Conservation (phyloP, 2,888 invertebrate genomes). For the Amphimallon solstitiale region DNA sequence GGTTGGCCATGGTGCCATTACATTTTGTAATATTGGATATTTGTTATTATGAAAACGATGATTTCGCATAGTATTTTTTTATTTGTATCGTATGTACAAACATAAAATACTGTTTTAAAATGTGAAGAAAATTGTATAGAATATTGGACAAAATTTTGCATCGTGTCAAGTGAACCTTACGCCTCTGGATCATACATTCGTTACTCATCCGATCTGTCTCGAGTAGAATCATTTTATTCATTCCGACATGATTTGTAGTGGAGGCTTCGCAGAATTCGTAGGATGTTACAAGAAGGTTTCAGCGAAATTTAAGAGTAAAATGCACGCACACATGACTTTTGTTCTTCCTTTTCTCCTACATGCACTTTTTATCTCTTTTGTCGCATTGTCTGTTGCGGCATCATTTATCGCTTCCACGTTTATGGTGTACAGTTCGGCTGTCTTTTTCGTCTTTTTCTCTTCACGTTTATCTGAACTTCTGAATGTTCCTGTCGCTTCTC, state of each 20-base stretch:
- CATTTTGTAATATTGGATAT: no score
- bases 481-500: conserved; percentile 9
- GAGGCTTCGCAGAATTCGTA: conserved; percentile 14
- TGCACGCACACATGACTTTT: neutral
- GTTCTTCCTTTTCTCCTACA: neutral
- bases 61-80: no score
- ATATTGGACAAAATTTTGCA: neutral
- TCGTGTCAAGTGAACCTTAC: neutral
- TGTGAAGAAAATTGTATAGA: no score
- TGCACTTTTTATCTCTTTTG: conserved; percentile 1
- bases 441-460: neutral
- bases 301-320: conserved; percentile 12
- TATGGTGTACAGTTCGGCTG: neutral
- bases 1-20: no score
- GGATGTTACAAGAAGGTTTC: neutral
- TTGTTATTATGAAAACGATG: no score
- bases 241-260: neutral
- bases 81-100: no score
- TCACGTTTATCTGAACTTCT: conserved; percentile 13
- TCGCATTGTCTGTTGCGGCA: neutral
- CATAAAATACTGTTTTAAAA: no score
- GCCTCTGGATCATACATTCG: neutral
- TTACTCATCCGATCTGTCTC: neutral
- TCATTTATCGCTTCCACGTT: conserved; percentile 20
- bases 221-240: conserved; percentile 2